phyloP scores from a whole-genome alignment of 2,113 vertebrate genomes.

The Sylvia atricapilla region DNA sequence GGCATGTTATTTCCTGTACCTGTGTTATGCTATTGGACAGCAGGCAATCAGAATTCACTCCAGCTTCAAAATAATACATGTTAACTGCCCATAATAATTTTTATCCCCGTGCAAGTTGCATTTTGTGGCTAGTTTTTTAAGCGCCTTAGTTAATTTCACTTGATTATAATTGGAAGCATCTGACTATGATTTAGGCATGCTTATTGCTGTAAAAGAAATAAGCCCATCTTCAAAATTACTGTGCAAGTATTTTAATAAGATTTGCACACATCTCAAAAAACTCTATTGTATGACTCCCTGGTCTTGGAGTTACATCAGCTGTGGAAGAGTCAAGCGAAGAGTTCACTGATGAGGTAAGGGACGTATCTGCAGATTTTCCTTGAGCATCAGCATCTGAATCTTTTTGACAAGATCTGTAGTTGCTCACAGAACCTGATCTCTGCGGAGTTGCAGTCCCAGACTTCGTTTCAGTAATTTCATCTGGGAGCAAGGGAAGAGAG shows the following conservation, averaged over 20 bases:
- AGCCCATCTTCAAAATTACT: constrained; percentile 82
- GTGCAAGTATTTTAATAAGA: constrained; percentile 98
- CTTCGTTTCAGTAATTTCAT: constrained; percentile 90
- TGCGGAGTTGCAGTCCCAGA: constrained; percentile 92
- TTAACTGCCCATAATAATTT: constrained; percentile 48
- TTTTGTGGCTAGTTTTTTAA: constrained; percentile 76
- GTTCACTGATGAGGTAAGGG: constrained; percentile 88
- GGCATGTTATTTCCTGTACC: constrained; percentile 37
- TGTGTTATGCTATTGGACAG: constrained; percentile 34
- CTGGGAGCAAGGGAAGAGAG: constrained; percentile 49
- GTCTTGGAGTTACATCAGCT: constrained; percentile 81
- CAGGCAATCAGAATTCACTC: constrained; percentile 63
- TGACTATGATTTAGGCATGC: constrained; percentile 89
- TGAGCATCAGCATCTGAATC: constrained; percentile 81
- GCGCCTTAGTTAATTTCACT: constrained; percentile 77
- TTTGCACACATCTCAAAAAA: constrained; percentile 99
- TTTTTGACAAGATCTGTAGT: constrained; percentile 85
- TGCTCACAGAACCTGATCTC: constrained; percentile 91
- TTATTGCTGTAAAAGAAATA: constrained; percentile 95
- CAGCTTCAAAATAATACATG: constrained; percentile 51
- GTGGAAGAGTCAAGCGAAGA: constrained; percentile 89
- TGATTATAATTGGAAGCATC: constrained; percentile 83
- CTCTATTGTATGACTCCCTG: constrained; percentile 97
- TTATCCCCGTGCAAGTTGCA: constrained; percentile 71
- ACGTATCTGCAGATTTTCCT: constrained; percentile 81